These are phyloP conservation scores for Xenopus borealis DNA, from an alignment of 2,113 vertebrate species.

Conservation along the genomic window DNA sequence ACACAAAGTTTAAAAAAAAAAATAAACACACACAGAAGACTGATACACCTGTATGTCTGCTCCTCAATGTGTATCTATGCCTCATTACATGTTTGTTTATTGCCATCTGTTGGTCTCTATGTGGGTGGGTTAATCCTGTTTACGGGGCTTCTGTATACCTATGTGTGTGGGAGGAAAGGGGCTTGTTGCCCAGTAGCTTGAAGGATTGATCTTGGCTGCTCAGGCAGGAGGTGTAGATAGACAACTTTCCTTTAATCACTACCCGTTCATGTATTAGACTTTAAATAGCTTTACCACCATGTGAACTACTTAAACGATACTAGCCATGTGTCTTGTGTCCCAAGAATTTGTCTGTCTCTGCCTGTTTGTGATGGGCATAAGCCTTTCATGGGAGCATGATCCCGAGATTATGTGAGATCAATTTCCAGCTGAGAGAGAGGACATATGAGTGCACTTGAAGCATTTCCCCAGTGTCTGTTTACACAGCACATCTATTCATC, in stretches of 20 bases:
- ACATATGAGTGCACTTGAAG: conserved; percentile 12
- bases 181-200: conserved; percentile 1
- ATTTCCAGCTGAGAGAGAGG: conserved; percentile 14
- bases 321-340: conserved; percentile 7
- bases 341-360: not conserved
- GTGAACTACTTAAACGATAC: conserved; percentile 17
- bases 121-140: conserved; percentile 23
- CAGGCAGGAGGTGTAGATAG: conserved; percentile 4
- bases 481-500: conserved; percentile 16
- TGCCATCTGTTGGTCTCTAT: conserved; percentile 22
- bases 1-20: too few relatives aligned
- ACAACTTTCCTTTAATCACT: conserved; percentile 1
- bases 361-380: conserved; percentile 2
- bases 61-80: not conserved
- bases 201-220: conserved; percentile 9
- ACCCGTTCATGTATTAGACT: conserved; percentile 11
- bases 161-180: conserved; percentile 15
- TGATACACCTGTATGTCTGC: not conserved
- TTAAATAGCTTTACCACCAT: conserved; percentile 25
- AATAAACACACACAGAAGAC: not conserved
- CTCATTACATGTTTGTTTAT: conserved; percentile 7
- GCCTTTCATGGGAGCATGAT: conserved; percentile 8
- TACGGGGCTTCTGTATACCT: conserved; percentile 24
- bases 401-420: conserved; percentile 2
- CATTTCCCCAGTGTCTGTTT: conserved; percentile 8